Evolutionary conservation across 2,797 vertebrate genomes (phyloP).

Genomic region (Limosa lapponica): DNA sequence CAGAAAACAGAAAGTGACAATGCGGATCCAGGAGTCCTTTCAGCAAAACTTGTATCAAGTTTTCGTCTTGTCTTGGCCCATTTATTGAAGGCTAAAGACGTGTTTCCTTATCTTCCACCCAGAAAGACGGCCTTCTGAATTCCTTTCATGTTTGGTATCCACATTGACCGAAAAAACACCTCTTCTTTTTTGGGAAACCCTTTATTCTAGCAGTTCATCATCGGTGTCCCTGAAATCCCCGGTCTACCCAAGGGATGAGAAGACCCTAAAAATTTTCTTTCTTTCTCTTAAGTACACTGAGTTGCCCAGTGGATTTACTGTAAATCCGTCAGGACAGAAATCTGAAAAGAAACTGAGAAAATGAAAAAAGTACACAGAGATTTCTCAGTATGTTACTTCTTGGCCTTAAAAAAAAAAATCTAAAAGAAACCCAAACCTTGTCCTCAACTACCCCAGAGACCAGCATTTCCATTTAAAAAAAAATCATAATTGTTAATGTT

Average conservation of each 20-base stretch:
- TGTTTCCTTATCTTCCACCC: not conserved
- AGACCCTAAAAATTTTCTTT: not conserved
- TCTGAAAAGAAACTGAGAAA: slow-evolving; percentile 10
- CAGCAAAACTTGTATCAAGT: not conserved
- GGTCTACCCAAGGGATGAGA: not conserved
- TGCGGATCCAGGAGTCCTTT: not conserved
- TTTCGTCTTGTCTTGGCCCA: not conserved
- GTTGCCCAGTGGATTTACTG: not conserved
- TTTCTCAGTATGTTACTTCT: not conserved
- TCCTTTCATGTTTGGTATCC: not conserved
- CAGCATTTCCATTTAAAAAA: not conserved
- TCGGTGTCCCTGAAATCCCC: not conserved
- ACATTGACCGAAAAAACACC: not conserved
- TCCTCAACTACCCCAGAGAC: not conserved
- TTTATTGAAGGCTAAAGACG: not conserved
- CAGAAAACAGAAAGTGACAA: not conserved
- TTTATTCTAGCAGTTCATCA: not conserved
- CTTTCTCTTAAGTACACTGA: not conserved
- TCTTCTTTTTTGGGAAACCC: not conserved
- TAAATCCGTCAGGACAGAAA: not conserved
- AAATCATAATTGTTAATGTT: not conserved
- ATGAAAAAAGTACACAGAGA: not conserved
- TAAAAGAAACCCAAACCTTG: not conserved
- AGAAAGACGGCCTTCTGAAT: not conserved
- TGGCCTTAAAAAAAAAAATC: not conserved